A percentile compares a stretch with the other conserved stretches of the same genome.
These are phyloP conservation scores for Oasisia sp. DNA, from an alignment of 2,888 invertebrate species.

Conservation along the genomic window DNA sequence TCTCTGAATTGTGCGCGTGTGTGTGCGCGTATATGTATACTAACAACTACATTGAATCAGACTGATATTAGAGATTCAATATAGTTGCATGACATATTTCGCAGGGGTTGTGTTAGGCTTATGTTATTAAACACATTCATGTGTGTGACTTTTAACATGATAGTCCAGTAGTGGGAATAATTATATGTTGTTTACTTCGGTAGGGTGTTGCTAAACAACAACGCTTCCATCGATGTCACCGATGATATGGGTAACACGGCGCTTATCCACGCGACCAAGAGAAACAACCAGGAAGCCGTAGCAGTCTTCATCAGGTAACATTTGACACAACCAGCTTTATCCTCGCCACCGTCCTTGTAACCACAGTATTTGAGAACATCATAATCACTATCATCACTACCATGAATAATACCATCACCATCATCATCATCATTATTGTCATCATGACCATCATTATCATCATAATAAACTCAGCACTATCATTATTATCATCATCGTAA, in stretches of 20 bases:
- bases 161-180: not conserved
- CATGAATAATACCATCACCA: not conserved
- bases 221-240: conserved; percentile 48
- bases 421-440: not conserved
- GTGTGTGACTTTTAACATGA: not conserved
- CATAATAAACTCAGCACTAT: no score
- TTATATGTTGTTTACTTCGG: not conserved
- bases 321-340: not conserved
- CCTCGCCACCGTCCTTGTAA: conserved; percentile 14
- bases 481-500: not conserved
- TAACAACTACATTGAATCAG: no score
- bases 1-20: no score
- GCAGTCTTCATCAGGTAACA: conserved; percentile 45
- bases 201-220: conserved; percentile 31
- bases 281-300: conserved; percentile 49
- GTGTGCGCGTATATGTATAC: no score
- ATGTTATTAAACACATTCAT: no score
- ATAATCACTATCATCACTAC: not conserved
- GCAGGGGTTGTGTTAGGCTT: not conserved
- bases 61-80: no score
- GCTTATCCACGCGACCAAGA: conserved; percentile 55
- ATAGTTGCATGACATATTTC: not conserved
- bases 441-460: not conserved
- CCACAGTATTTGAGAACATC: not conserved
- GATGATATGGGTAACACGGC: conserved; percentile 59